phyloP scores from a whole-genome alignment of 2,797 vertebrate species.

The Nyctalus aviator region DNA sequence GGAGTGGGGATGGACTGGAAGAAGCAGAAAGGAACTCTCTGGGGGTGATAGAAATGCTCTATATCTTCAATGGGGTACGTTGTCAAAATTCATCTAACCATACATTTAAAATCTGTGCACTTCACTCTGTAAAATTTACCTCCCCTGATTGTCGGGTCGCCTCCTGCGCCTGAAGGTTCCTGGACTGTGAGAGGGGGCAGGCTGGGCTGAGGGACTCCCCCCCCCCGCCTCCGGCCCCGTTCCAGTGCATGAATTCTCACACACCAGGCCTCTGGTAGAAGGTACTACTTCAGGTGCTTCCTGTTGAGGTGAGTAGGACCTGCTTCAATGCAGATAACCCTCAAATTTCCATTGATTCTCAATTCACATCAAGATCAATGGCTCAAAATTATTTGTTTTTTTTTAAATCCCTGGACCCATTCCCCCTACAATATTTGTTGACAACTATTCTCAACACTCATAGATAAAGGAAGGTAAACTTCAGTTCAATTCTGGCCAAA shows the following conservation, averaged over 20 bases:
- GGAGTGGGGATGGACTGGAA: background rate
- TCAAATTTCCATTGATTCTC: background rate
- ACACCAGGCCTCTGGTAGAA: too few species aligned
- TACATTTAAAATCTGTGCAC: too few species aligned
- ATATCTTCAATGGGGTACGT: background rate
- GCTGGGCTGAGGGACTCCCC: too few species aligned
- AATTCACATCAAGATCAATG: background rate
- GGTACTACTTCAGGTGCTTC: background rate
- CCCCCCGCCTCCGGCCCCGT: too few species aligned
- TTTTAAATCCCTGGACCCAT: conserved; percentile 9
- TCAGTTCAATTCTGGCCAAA: conserved; percentile 21
- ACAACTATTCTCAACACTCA: background rate
- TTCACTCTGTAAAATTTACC: background rate
- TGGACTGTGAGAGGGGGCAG: too few species aligned
- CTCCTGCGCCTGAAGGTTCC: too few species aligned
- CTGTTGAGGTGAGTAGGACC: background rate
- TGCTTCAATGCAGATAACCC: background rate
- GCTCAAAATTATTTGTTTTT: background rate
- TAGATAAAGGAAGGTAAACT: background rate
- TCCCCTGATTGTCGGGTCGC: too few species aligned
- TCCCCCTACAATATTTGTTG: background rate
- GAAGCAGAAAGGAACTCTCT: background rate
- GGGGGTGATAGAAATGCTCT: background rate
- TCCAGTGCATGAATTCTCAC: too few species aligned
- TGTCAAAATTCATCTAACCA: background rate